phyloP scores from a whole-genome alignment of 2,888 invertebrate genomes.

The Cremastobaeus sp. region DNA sequence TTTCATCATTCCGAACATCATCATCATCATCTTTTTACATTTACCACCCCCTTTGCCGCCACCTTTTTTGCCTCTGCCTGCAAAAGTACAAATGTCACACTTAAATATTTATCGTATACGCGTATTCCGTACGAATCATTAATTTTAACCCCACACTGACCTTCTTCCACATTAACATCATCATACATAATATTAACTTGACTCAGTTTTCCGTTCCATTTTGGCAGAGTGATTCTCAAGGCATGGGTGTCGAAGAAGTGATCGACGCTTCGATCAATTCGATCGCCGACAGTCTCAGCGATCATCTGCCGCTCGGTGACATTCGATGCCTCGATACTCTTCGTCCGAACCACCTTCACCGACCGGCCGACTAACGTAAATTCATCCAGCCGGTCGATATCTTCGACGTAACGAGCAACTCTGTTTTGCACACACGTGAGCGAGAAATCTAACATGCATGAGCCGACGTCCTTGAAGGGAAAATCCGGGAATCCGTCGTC shows the following conservation, averaged over 20 bases:
- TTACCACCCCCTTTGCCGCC: conserved; percentile 67
- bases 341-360: conserved; percentile 80
- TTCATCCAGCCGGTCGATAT: conserved; percentile 80
- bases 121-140: neutral
- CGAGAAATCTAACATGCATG: conserved; percentile 81
- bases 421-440: conserved; percentile 81
- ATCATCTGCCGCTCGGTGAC: conserved; percentile 71
- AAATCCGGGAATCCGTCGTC: conserved; percentile 79
- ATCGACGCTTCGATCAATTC: conserved; percentile 80
- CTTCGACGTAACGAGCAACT: conserved; percentile 80
- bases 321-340: conserved; percentile 44
- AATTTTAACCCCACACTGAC: conserved; percentile 58
- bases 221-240: conserved; percentile 75
- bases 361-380: conserved; percentile 81
- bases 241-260: conserved; percentile 81
- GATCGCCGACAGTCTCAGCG: conserved; percentile 66
- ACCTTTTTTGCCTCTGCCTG: conserved; percentile 76
- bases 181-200: conserved; percentile 75
- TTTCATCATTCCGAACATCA: conserved; percentile 82
- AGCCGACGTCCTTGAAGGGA: conserved; percentile 78
- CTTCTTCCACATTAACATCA: conserved; percentile 71
- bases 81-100: conserved; percentile 23
- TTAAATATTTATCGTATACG: neutral
- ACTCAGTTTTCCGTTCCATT: conserved; percentile 70
- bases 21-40: conserved; percentile 84